These are phyloP conservation scores for Mnemiopsis leidyi DNA, from an alignment of 37 sponge, comb jelly and placozoan species.

Conservation along the genomic window DNA sequence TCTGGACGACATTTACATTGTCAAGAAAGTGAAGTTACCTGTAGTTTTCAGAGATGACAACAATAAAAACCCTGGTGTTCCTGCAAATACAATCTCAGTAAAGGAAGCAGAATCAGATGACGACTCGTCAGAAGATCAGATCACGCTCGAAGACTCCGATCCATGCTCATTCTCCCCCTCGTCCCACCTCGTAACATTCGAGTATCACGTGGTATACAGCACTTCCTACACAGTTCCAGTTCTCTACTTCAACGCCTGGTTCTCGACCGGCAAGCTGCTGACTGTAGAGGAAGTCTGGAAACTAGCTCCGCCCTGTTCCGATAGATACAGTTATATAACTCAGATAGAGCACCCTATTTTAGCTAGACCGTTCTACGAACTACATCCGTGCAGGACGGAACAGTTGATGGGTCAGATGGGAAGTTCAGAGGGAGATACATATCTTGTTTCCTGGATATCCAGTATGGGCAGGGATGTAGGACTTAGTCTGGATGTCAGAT, in stretches of 20 bases:
- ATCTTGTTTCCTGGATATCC: constrained; percentile 43
- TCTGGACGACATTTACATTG: neutral
- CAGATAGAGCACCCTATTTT: constrained; percentile 88
- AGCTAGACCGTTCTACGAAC: constrained; percentile 75
- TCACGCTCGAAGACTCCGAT: neutral
- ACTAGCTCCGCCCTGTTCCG: constrained; percentile 28
- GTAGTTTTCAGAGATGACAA: neutral
- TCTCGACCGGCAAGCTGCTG: constrained; percentile 70
- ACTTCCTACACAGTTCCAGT: constrained; percentile 83
- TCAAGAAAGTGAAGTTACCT: neutral
- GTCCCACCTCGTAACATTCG: constrained; percentile 34
- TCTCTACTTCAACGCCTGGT: constrained; percentile 77
- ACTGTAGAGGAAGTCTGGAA: constrained; percentile 77
- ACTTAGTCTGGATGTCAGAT: constrained; percentile 53
- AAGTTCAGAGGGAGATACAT: neutral
- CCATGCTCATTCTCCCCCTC: neutral
- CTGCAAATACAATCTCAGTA: neutral
- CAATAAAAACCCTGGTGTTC: neutral
- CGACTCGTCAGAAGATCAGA: neutral
- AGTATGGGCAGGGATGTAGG: neutral
- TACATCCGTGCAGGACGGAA: constrained; percentile 92
- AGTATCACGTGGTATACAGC: constrained; percentile 85
- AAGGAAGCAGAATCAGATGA: neutral
- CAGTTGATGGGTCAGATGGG: constrained; percentile 70
- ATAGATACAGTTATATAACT: constrained; percentile 67